Percentiles rank a stretch among this genome's conserved stretches.
Conservation (phyloP, 2,888 invertebrate genomes). For the Blomia tropicalis region DNA sequence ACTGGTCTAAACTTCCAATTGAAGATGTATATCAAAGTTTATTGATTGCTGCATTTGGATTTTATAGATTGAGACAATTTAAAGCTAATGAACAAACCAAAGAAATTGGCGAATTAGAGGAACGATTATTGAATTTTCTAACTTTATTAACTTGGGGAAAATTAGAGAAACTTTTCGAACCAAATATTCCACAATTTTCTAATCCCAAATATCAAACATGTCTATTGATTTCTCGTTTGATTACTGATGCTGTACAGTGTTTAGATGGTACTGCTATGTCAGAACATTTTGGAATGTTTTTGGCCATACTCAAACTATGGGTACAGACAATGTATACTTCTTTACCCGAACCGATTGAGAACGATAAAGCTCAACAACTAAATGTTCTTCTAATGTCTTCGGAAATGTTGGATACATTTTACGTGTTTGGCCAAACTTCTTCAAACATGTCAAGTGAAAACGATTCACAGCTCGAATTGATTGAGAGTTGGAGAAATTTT, state of each 20-base stretch:
- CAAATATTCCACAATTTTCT: background rate
- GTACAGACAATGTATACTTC: background rate
- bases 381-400: background rate
- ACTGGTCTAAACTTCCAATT: background rate
- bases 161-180: slow-evolving; percentile 6
- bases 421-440: background rate
- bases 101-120: background rate
- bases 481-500: background rate
- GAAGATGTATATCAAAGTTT: background rate
- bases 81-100: background rate
- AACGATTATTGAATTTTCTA: background rate
- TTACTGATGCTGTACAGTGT: background rate
- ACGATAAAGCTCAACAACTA: background rate
- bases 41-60: background rate
- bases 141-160: background rate
- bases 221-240: background rate
- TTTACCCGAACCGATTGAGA: background rate
- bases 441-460: background rate
- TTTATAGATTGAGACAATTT: background rate
- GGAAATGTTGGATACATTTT: background rate
- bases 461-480: background rate
- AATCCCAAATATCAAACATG: background rate
- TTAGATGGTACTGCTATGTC: background rate
- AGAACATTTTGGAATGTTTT: background rate
- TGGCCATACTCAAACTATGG: background rate